Evolutionary conservation across 2,888 invertebrate genomes (phyloP).

Genomic region (Diarsia rubi): DNA sequence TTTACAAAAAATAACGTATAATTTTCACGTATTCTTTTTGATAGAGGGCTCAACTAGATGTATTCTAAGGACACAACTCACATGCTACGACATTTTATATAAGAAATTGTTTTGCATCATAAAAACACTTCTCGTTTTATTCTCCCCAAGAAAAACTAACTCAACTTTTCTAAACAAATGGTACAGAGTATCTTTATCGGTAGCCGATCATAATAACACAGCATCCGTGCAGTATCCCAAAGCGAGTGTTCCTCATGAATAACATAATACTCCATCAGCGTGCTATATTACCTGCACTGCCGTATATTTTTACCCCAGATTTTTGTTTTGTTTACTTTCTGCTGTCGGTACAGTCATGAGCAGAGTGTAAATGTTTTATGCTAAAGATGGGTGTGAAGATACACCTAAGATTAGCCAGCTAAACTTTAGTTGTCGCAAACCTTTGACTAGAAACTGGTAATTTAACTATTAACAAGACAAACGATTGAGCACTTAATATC

Average conservation of each 20-base stretch:
- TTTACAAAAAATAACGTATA: no score
- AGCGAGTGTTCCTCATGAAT: conserved; percentile 67
- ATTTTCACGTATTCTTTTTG: no score
- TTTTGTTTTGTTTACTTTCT: conserved; percentile 45
- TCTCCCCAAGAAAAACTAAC: not conserved
- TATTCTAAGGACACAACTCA: no score
- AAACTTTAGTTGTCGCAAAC: not conserved
- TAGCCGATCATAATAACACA: conserved; percentile 30
- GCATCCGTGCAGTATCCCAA: conserved; percentile 38
- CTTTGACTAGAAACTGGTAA: not conserved
- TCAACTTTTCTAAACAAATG: conserved; percentile 14
- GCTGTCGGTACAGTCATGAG: conserved; percentile 6
- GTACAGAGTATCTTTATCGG: conserved; percentile 16
- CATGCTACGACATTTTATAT: not conserved
- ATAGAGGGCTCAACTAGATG: no score
- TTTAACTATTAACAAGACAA: no score
- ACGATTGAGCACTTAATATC: no score
- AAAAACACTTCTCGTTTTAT: not conserved
- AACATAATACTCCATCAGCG: conserved; percentile 65
- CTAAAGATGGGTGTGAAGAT: not conserved
- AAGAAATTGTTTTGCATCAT: not conserved
- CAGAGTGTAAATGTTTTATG: not conserved
- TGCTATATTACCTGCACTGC: conserved; percentile 54
- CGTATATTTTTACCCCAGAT: conserved; percentile 41
- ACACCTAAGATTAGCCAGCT: not conserved